These are phyloP conservation scores for Ornithoptera alexandrae DNA, from an alignment of 2,888 invertebrate genomes.

Conservation along the genomic window DNA sequence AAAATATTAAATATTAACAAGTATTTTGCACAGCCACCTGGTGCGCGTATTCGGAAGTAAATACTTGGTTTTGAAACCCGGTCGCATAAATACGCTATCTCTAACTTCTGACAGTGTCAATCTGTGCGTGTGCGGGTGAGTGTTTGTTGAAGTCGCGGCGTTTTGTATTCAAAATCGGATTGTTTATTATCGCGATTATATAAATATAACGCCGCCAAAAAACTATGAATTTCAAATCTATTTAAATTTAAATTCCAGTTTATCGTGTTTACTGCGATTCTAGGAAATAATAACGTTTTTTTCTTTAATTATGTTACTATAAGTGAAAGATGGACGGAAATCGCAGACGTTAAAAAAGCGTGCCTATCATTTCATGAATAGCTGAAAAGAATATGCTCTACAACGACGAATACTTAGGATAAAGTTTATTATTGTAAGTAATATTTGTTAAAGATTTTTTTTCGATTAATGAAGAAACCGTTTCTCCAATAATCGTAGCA, in stretches of 20 bases:
- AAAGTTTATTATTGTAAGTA: constrained; percentile 54
- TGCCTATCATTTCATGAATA: constrained; percentile 47
- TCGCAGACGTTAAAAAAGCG: constrained; percentile 54
- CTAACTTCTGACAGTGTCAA: constrained; percentile 38
- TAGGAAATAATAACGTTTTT: constrained; percentile 3
- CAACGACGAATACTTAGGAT: constrained; percentile 51
- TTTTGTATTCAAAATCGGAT: constrained; percentile 34
- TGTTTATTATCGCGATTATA: constrained; percentile 37
- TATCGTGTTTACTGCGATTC: background rate
- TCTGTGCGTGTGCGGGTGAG: constrained; percentile 33
- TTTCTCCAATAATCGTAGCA: no score
- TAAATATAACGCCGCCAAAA: constrained; percentile 25
- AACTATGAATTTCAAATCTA: constrained; percentile 10
- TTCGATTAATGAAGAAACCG: no score
- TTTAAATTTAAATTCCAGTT: constrained; percentile 1
- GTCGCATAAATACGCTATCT: no score
- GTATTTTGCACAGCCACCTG: no score
- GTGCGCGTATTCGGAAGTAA: no score
- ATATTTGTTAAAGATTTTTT: background rate
- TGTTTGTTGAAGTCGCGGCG: constrained; percentile 33
- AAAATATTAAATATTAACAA: no score
- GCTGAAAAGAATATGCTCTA: constrained; percentile 64
- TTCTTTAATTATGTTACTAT: constrained; percentile 36
- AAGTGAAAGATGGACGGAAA: constrained; percentile 64
- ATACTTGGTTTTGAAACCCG: no score